A percentile compares a stretch with the other conserved stretches of the same genome.
These are phyloP conservation scores for Noctilio leporinus DNA, from an alignment of 2,113 vertebrate genomes.

Conservation along the genomic window DNA sequence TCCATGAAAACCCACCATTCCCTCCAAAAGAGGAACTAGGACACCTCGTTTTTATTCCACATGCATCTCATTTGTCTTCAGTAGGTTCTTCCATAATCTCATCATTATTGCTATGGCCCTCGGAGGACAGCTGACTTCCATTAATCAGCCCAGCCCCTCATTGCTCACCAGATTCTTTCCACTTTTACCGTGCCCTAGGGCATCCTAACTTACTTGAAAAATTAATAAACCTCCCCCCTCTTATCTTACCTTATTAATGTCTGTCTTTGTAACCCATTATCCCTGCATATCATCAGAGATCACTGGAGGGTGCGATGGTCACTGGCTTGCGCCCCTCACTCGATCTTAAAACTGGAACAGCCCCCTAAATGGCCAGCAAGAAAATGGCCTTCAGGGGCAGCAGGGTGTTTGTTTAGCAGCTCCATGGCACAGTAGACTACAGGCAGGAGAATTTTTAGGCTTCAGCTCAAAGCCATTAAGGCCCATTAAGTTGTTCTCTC, in stretches of 20 bases:
- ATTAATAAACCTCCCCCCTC: constrained; percentile 88
- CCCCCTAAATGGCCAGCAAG: constrained; percentile 54
- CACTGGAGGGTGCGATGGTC: constrained; percentile 78
- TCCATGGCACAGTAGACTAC: constrained; percentile 48
- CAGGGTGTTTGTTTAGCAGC: constrained; percentile 64
- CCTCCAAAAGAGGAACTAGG: constrained; percentile 82
- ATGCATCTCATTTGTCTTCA: constrained; percentile 85
- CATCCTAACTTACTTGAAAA: constrained; percentile 86
- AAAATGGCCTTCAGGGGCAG: constrained; percentile 61
- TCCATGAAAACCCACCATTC: constrained; percentile 77
- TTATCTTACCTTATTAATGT: constrained; percentile 87
- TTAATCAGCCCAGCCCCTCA: constrained; percentile 85
- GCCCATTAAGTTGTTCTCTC: constrained; percentile 65
- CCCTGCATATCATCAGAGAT: constrained; percentile 80
- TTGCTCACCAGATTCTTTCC: constrained; percentile 84
- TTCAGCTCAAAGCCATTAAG: constrained; percentile 60
- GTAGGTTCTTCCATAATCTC: constrained; percentile 85
- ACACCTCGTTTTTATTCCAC: constrained; percentile 83
- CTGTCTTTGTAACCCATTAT: constrained; percentile 87
- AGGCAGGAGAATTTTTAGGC: constrained; percentile 61
- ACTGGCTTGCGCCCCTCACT: constrained; percentile 61
- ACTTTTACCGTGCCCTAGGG: constrained; percentile 85
- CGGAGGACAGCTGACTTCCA: constrained; percentile 84
- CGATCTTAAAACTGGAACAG: constrained; percentile 69
- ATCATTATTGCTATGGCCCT: constrained; percentile 85